Base-by-base conservation (phyloP, 2,888 invertebrate species). In the Eilema caniola region DNA sequence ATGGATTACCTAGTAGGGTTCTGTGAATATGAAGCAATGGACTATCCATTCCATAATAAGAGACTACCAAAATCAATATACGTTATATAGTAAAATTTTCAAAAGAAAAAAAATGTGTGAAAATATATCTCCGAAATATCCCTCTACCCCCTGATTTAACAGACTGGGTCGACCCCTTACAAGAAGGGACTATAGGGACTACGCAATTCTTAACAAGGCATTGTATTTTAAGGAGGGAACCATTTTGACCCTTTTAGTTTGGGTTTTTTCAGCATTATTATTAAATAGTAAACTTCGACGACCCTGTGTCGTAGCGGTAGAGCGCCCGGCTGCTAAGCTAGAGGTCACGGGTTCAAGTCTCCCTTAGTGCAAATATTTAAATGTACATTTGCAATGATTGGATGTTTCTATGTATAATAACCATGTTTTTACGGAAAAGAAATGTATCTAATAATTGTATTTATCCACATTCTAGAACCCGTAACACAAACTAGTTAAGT, bases 201-300 rank as follows among this genome's bases (percentile, higher is more conserved):
- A 25, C 25, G 7, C 16, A 14, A 5, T 59, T 59, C 25, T 25
- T 59, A 59, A 25, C 59, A 59, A 25, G 25, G 59, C 28, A 59
- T 59, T 59, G 14, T 28, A 25, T 59, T 59, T n/a, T 53, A 53
- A 59, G 59, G 2, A 25, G 59, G 59, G 25, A 16, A 59, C 59
- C 24, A 59, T 59, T 59, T 53, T 53, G 5, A 2, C 10, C 53
- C 53, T 53, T 53, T 53, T 53, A 53, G 53, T 53, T 53, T 53
- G 53, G n/a, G 53, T 53, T 53, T n/a, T 53, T 53, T 53, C n/a
- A 10, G n/a, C 2, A n/a, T 47, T 53, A 53, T 53, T 53, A 53
- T 53, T n/a, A n/a, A 53, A 47, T 47, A 47, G 47, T 47, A 47
- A n/a, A 53, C 53, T n/a, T 53, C n/a, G n/a, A n/a, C n/a, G n/a